These are phyloP conservation scores for Rafetus swinhoei DNA, from an alignment of 2,113 vertebrate genomes.

Conservation along the genomic window DNA sequence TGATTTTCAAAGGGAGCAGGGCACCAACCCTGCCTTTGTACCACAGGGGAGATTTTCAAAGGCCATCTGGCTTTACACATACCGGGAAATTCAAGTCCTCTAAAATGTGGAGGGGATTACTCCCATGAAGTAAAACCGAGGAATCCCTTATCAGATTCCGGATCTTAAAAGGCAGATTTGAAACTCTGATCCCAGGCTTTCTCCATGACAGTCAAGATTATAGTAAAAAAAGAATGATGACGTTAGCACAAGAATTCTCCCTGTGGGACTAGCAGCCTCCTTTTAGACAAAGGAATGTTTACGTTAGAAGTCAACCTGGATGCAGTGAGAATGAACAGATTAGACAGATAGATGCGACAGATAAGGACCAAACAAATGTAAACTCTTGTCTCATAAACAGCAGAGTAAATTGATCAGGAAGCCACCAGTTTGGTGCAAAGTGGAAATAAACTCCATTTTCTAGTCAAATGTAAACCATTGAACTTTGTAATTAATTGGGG, in stretches of 20 bases:
- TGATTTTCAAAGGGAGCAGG: not conserved
- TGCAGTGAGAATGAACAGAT: not conserved
- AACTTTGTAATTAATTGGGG: not conserved
- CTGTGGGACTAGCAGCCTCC: not conserved
- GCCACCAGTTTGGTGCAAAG: not conserved
- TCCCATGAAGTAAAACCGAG: not conserved
- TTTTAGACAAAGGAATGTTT: not conserved
- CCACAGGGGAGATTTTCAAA: not conserved
- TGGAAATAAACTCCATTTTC: not conserved
- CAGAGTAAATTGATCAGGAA: fast-evolving
- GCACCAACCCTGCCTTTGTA: fast-evolving
- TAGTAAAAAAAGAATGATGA: not conserved
- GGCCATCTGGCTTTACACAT: not conserved
- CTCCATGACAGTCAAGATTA: fast-evolving
- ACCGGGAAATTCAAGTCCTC: not conserved
- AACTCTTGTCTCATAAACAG: not conserved
- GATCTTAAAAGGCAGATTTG: not conserved
- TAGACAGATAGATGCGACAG: not conserved
- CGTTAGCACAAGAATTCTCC: fast-evolving
- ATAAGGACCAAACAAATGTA: not conserved
- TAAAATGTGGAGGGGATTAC: not conserved
- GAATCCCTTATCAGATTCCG: not conserved
- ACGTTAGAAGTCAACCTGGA: not conserved
- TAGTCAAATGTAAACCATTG: slow-evolving; percentile 8
- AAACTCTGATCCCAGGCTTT: not conserved